A percentile compares a stretch with the other conserved stretches of the same genome.
Conservation (phyloP, 1,140 invertebrate genomes). For the Drosophila malerkotliana region DNA sequence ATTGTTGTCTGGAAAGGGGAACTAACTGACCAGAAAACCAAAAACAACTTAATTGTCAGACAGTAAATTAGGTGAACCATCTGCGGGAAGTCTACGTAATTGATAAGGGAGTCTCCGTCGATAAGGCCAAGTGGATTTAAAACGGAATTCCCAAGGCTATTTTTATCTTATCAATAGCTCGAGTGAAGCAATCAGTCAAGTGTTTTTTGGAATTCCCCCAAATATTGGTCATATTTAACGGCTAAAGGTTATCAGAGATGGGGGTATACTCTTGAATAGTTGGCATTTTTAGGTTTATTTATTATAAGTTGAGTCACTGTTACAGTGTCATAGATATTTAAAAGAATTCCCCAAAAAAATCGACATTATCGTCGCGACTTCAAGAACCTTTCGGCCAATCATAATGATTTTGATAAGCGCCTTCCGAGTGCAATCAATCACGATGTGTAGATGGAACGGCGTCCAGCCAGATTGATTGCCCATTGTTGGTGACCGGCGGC, state of each 20-base stretch:
- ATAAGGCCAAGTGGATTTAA: slow-evolving; percentile 11
- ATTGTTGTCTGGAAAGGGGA: neutral
- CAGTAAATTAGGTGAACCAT: slow-evolving; percentile 33
- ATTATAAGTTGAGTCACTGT: neutral
- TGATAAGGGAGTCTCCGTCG: slow-evolving; percentile 12
- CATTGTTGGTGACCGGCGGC: slow-evolving; percentile 6
- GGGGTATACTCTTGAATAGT: too few species aligned
- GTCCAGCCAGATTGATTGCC: slow-evolving; percentile 44
- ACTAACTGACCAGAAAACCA: slow-evolving; percentile 2
- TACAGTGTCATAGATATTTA: neutral
- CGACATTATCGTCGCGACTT: slow-evolving; percentile 13
- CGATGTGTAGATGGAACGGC: slow-evolving; percentile 11
- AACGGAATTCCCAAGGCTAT: slow-evolving; percentile 28
- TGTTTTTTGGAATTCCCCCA: slow-evolving; percentile 30
- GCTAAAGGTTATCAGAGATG: neutral
- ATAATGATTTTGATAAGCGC: slow-evolving; percentile 41
- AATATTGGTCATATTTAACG: slow-evolving; percentile 21
- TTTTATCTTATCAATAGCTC: slow-evolving; percentile 23
- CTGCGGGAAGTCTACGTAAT: slow-evolving; percentile 24
- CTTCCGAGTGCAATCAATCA: slow-evolving; percentile 40
- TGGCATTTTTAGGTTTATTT: neutral
- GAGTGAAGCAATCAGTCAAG: slow-evolving; percentile 12
- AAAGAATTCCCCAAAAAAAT: neutral
- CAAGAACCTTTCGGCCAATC: slow-evolving; percentile 21
- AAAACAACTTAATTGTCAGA: slow-evolving; percentile 37